Percentiles rank a stretch among this genome's conserved stretches.
Evolutionary conservation across 2,888 invertebrate species (phyloP).

Genomic region (Drosophila merina): DNA sequence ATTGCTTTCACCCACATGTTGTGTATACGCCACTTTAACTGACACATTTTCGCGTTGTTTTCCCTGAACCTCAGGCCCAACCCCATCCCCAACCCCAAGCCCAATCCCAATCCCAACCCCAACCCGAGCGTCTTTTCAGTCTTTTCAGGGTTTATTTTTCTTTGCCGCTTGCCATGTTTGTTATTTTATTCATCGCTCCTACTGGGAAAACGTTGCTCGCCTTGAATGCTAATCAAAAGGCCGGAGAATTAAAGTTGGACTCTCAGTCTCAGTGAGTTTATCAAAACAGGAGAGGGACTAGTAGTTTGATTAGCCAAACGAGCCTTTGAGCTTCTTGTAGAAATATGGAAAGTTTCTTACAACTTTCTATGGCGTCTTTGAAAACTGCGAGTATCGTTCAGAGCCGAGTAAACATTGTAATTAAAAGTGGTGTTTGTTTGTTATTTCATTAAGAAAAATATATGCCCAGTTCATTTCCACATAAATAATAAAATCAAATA

Average conservation of each 20-base stretch:
- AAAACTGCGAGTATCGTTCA: not conserved
- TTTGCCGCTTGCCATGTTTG: constrained; percentile 40
- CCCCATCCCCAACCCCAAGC: no score
- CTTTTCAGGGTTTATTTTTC: constrained; percentile 34
- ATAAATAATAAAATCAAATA: not conserved
- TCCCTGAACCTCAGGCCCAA: not conserved
- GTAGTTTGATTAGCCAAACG: constrained; percentile 29
- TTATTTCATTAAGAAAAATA: not conserved
- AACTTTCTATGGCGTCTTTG: constrained; percentile 15
- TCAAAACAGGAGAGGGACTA: constrained; percentile 7
- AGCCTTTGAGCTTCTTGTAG: constrained; percentile 3
- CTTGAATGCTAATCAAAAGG: constrained; percentile 53
- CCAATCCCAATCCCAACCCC: no score
- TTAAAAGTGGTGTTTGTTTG: not conserved
- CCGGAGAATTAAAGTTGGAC: constrained; percentile 35
- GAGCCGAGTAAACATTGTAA: not conserved
- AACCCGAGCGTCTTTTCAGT: not conserved
- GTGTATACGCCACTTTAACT: constrained; percentile 43
- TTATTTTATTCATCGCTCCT: constrained; percentile 44
- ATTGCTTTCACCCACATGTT: constrained; percentile 53
- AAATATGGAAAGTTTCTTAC: constrained; percentile 28
- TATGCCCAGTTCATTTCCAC: no score
- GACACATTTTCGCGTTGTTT: constrained; percentile 56
- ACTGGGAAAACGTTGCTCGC: constrained; percentile 23
- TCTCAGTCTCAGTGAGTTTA: constrained; percentile 1